These are phyloP conservation scores for Lethenteron camtschaticum DNA, from an alignment of 2,113 vertebrate genomes.

Conservation along the genomic window DNA sequence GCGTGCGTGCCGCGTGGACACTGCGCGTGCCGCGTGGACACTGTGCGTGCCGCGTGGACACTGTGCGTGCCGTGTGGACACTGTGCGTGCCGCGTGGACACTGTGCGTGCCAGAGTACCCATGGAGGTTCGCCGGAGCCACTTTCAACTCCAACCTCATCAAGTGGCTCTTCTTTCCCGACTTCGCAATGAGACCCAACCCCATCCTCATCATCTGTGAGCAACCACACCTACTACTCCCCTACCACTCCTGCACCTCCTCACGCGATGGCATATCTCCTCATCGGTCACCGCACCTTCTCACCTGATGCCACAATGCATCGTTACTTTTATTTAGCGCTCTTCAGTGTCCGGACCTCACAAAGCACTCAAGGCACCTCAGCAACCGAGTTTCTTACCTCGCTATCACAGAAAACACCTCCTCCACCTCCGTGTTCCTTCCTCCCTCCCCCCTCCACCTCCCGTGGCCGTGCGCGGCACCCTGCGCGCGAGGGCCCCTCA, in stretches of 20 bases:
- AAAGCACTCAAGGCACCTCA: no score
- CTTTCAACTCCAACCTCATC: slow-evolving; percentile 29
- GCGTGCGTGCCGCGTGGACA: no score
- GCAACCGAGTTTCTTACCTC: no score
- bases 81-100: slow-evolving; percentile 10
- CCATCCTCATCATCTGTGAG: slow-evolving; percentile 33
- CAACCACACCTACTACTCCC: slow-evolving; percentile 9
- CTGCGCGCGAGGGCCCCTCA: slow-evolving; percentile 11
- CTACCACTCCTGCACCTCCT: no score
- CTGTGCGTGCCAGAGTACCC: slow-evolving; percentile 29
- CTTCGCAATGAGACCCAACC: slow-evolving; percentile 29
- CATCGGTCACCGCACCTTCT: no score
- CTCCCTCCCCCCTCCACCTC: not conserved
- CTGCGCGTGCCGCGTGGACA: no score
- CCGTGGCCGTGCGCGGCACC: not conserved
- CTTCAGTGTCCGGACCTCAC: no score
- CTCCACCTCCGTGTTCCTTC: not conserved
- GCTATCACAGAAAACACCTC: no score
- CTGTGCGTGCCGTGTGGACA: not conserved
- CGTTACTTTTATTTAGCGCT: no score
- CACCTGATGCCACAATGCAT: no score
- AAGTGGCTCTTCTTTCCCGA: slow-evolving; percentile 40
- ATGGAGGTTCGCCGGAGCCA: slow-evolving; percentile 23
- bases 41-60: no score
- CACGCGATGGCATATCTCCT: no score